A percentile compares a stretch with the other conserved stretches of the same genome.
These are phyloP conservation scores for Idaea dimidiata DNA, from an alignment of 2,888 invertebrate genomes.

Conservation along the genomic window DNA sequence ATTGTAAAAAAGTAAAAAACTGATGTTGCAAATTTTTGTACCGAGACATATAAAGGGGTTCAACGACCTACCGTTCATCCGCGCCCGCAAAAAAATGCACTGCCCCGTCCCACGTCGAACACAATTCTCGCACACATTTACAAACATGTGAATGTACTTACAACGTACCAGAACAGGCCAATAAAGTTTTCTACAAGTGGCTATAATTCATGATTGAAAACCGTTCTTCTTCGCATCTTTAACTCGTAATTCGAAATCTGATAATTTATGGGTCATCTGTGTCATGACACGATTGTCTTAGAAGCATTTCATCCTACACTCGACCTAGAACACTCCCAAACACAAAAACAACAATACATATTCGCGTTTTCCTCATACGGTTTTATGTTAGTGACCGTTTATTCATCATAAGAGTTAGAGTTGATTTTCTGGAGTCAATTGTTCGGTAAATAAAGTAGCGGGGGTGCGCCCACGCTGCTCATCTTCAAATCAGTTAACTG, in stretches of 20 bases:
- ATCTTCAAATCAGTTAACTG: slow-evolving; percentile 70
- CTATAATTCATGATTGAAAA: slow-evolving; percentile 59
- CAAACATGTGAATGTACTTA: slow-evolving; percentile 40
- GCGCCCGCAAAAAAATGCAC: slow-evolving; percentile 76
- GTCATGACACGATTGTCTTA: not conserved
- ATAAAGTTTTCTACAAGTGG: slow-evolving; percentile 60
- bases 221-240: slow-evolving; percentile 54
- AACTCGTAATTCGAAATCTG: slow-evolving; percentile 48
- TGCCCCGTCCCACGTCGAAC: slow-evolving; percentile 75
- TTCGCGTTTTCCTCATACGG: slow-evolving; percentile 13
- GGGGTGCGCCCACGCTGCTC: slow-evolving; percentile 74
- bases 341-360: not conserved
- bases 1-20: not conserved
- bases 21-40: slow-evolving; percentile 60
- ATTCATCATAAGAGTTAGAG: slow-evolving; percentile 26
- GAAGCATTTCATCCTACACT: not conserved
- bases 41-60: slow-evolving; percentile 66
- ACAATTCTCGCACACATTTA: slow-evolving; percentile 63
- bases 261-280: slow-evolving; percentile 27
- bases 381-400: slow-evolving; percentile 25
- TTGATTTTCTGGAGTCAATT: slow-evolving; percentile 52
- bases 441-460: slow-evolving; percentile 58
- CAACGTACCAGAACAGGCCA: slow-evolving; percentile 42
- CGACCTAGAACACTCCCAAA: not conserved
- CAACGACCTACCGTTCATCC: slow-evolving; percentile 73